A percentile compares a stretch with the other conserved stretches of the same genome.
These are phyloP conservation scores for Plemyria rubiginata DNA, from an alignment of 2,888 invertebrate species.

Conservation along the genomic window DNA sequence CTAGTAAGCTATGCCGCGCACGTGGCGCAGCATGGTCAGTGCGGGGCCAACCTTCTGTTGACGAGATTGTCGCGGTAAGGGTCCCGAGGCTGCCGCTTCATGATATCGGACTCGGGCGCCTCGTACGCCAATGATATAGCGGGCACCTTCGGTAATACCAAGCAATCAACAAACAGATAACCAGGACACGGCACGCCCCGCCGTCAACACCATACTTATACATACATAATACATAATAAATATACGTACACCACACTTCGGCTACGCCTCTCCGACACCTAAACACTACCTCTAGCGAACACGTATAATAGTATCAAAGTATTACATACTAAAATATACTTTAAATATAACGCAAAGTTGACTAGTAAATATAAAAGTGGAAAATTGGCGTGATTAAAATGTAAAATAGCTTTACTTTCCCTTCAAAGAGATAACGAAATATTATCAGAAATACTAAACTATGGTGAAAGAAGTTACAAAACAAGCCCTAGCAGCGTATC, in stretches of 20 bases:
- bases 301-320: slow-evolving; percentile 50
- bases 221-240: slow-evolving; percentile 56
- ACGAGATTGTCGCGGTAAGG: slow-evolving; percentile 99
- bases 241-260: slow-evolving; percentile 65
- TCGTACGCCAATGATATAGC: slow-evolving; percentile 99
- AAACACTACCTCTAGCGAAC: slow-evolving; percentile 62
- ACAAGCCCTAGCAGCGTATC: slow-evolving; percentile 71
- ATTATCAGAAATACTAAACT: slow-evolving; percentile 71
- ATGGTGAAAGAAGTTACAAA: slow-evolving; percentile 67
- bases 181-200: slow-evolving; percentile 52
- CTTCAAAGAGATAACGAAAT: slow-evolving; percentile 57
- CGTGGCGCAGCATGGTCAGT: slow-evolving; percentile 43
- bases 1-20: slow-evolving; percentile 66
- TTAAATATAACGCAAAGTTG: slow-evolving; percentile 64
- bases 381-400: slow-evolving; percentile 72
- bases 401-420: slow-evolving; percentile 66
- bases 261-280: slow-evolving; percentile 50
- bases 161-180: slow-evolving; percentile 69
- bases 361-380: slow-evolving; percentile 68
- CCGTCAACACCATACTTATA: slow-evolving; percentile 52
- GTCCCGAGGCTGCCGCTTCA: slow-evolving; percentile 99
- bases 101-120: slow-evolving; percentile 99
- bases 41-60: slow-evolving; percentile 95
- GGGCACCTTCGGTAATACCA: slow-evolving; percentile 93
- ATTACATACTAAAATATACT: slow-evolving; percentile 57